Percentiles rank a stretch among this genome's conserved stretches.
Evolutionary conservation across 2,113 vertebrate species (phyloP).

Genomic region (Mirounga angustirostris): DNA sequence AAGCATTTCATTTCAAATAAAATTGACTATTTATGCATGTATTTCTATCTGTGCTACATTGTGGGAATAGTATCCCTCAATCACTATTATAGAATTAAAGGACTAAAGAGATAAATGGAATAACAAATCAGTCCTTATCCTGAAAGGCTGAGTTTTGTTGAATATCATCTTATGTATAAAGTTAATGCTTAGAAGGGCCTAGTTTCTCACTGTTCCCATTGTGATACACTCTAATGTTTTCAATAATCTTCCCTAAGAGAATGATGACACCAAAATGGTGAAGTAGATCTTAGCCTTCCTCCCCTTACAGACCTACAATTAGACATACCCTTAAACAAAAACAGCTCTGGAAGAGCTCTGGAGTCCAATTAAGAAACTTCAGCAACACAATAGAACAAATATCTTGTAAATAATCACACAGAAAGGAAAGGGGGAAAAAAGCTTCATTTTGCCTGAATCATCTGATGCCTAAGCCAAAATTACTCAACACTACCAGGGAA

Average conservation of each 20-base stretch:
- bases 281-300: not conserved
- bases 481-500: not conserved
- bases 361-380: not conserved
- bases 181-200: not conserved
- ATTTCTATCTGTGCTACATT: constrained; percentile 1
- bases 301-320: not conserved
- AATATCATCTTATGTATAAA: constrained; percentile 22
- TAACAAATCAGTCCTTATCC: not conserved
- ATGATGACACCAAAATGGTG: not conserved
- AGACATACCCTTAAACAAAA: not conserved
- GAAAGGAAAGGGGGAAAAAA: not conserved
- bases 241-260: not conserved
- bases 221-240: not conserved
- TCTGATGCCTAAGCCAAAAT: not conserved
- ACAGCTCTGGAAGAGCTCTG: not conserved
- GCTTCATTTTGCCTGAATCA: not conserved
- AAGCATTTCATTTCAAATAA: not conserved
- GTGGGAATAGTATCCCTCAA: not conserved
- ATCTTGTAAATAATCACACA: not conserved
- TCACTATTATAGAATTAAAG: not conserved
- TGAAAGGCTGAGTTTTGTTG: not conserved
- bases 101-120: not conserved
- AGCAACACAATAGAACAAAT: not conserved
- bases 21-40: not conserved
- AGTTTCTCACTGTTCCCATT: not conserved